These are phyloP conservation scores for Drosophila pectinifera DNA, from an alignment of 1,140 invertebrate species.

Conservation along the genomic window DNA sequence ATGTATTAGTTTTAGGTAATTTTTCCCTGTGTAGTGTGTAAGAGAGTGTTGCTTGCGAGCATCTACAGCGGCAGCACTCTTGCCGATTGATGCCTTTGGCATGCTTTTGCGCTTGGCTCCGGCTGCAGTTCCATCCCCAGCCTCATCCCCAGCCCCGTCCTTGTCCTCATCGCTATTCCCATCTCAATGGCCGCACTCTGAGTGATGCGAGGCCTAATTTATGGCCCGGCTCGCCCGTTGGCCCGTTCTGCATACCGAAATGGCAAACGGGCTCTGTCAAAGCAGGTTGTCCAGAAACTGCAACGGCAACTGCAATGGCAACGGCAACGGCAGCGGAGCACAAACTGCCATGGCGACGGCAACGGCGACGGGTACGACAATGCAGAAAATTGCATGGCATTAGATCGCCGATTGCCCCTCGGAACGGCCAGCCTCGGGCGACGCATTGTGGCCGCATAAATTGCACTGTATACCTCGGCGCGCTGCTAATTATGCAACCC, in stretches of 20 bases:
- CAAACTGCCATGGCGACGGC: too few species aligned
- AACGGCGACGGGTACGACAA: conserved; percentile 8
- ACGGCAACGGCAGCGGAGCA: too few species aligned
- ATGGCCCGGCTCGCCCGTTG: conserved; percentile 39
- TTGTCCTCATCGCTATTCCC: conserved; percentile 7
- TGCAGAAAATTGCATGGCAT: conserved; percentile 61
- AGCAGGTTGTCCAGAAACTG: conserved; percentile 42
- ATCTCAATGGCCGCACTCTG: conserved; percentile 31
- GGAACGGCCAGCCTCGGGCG: conserved; percentile 4
- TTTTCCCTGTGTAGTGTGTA: too few species aligned
- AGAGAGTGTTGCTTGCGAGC: conserved; percentile 17
- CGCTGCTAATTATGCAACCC: conserved; percentile 67
- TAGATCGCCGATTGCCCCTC: conserved; percentile 49
- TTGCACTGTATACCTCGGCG: conserved; percentile 40
- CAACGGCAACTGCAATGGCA: conserved; percentile 21
- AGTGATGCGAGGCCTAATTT: conserved; percentile 70
- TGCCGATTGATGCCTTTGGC: conserved; percentile 77
- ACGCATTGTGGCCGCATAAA: conserved; percentile 49
- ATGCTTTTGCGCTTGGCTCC: conserved; percentile 59
- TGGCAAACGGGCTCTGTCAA: conserved; percentile 68
- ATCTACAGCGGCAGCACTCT: conserved; percentile 54
- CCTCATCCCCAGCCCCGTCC: background rate
- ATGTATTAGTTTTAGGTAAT: too few species aligned
- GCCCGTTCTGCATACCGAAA: conserved; percentile 49
- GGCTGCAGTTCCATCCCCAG: conserved; percentile 14